A percentile compares a stretch with the other conserved stretches of the same genome.
Evolutionary conservation across 2,113 vertebrate species (phyloP).

Genomic region (Nothoprocta pentlandii): DNA sequence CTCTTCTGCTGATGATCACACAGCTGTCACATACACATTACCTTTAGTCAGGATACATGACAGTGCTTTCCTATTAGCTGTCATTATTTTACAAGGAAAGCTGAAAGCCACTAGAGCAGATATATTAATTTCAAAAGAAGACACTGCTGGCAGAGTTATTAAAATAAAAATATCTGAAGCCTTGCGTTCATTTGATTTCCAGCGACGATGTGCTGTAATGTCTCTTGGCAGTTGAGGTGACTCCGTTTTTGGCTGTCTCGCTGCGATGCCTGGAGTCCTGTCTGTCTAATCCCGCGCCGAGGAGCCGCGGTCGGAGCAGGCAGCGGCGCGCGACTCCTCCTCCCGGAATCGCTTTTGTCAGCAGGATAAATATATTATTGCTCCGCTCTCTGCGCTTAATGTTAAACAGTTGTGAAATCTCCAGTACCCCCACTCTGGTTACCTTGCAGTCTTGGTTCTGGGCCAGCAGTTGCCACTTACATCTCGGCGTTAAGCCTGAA

Average conservation of each 20-base stretch:
- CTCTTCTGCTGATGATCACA: slow-evolving; percentile 63
- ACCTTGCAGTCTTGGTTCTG: background rate
- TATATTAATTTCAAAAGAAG: slow-evolving; percentile 65
- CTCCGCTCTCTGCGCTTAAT: background rate
- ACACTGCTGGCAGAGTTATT: slow-evolving; percentile 40
- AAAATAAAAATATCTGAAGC: slow-evolving; percentile 23
- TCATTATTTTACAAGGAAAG: slow-evolving; percentile 54
- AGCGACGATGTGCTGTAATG: background rate
- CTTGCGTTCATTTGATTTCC: background rate
- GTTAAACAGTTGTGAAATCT: background rate
- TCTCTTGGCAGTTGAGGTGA: background rate
- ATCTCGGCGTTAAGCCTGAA: fast-evolving
- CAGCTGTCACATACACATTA: slow-evolving; percentile 72
- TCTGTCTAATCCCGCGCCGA: background rate
- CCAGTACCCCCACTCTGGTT: background rate
- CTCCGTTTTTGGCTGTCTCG: background rate
- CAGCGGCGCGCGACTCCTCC: background rate
- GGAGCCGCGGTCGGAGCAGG: background rate
- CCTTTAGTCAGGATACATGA: slow-evolving; percentile 61
- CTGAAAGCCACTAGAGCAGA: slow-evolving; percentile 53
- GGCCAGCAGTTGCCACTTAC: background rate
- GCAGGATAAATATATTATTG: background rate
- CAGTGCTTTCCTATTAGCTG: slow-evolving; percentile 72
- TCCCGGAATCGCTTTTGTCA: background rate
- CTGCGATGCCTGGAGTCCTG: background rate